Conservation (phyloP, 1,140 invertebrate species). For the Camponotus pennsylvanicus region DNA sequence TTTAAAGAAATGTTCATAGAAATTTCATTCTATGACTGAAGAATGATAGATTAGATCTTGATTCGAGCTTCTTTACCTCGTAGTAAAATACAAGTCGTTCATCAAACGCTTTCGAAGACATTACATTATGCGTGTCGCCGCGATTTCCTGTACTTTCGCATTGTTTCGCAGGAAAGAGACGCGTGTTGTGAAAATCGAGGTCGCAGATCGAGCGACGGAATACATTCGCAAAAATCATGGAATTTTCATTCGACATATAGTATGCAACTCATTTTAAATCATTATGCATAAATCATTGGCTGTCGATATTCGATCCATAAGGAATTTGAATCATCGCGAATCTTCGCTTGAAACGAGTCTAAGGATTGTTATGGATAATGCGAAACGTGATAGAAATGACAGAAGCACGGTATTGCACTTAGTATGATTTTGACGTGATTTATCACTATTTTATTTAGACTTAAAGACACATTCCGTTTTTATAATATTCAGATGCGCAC, state of each 20-base stretch:
- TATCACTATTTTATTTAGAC: constrained; percentile 53
- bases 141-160: not conserved
- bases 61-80: not conserved
- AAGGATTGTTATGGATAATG: not conserved
- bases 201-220: not conserved
- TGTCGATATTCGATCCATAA: constrained; percentile 28
- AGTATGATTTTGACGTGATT: constrained; percentile 26
- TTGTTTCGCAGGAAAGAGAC: not conserved
- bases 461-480: not conserved
- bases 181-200: not conserved
- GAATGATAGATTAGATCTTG: not conserved
- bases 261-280: constrained; percentile 8
- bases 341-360: not conserved
- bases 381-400: not conserved
- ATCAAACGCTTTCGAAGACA: not conserved
- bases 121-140: not conserved
- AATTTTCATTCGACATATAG: constrained; percentile 20
- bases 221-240: constrained; percentile 1
- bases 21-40: not conserved
- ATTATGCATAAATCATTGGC: not conserved
- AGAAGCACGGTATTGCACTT: not conserved
- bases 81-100: not conserved
- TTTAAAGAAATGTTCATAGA: not conserved
- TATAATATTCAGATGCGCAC: not conserved
- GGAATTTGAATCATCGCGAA: constrained; percentile 4